Evolutionary conservation across 2,888 invertebrate genomes (phyloP).

Genomic region (Cylindroiulus punctatus): DNA sequence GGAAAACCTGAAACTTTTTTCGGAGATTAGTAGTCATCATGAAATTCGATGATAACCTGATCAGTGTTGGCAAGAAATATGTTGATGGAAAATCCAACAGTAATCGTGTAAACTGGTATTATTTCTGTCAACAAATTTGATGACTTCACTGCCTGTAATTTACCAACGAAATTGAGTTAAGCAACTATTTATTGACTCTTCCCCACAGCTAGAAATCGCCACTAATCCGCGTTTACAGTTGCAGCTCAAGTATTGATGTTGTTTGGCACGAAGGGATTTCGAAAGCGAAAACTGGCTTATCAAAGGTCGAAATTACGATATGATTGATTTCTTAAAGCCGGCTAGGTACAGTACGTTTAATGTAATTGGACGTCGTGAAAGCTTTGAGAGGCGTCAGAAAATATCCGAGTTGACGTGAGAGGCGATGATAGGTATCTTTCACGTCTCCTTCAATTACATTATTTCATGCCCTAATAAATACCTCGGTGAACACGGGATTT

Average conservation of each 20-base stretch:
- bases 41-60: too few species aligned
- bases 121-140: neutral
- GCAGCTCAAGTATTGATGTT: neutral
- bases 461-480: constrained; percentile 14
- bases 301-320: neutral
- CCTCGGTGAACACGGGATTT: neutral
- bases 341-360: neutral
- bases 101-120: too few species aligned
- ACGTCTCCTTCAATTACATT: neutral
- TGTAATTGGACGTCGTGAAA: neutral
- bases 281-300: neutral
- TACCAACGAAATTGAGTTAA: neutral
- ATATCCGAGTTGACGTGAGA: neutral
- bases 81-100: too few species aligned
- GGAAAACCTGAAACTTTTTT: too few species aligned
- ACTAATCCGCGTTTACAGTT: neutral
- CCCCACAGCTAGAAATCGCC: neutral
- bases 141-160: neutral
- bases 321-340: neutral
- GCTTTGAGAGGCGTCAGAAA: neutral
- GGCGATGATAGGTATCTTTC: constrained; percentile 18
- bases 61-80: too few species aligned
- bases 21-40: too few species aligned
- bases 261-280: neutral
- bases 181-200: neutral